These are phyloP conservation scores for Asbolus verrucosus DNA, from an alignment of 1,140 invertebrate species.

Conservation along the genomic window DNA sequence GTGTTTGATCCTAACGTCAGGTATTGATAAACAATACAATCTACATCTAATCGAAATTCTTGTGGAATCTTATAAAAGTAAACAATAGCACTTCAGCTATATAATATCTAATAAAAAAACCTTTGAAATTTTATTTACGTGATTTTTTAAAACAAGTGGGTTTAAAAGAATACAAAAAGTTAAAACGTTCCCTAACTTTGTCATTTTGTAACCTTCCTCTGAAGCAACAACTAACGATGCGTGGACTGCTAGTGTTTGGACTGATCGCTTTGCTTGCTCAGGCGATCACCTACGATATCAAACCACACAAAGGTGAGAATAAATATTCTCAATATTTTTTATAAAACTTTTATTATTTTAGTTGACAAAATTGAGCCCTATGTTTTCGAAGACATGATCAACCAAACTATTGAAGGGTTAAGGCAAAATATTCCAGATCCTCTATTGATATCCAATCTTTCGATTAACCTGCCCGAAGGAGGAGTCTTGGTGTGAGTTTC, in stretches of 20 bases:
- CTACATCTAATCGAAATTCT: not conserved
- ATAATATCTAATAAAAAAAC: constrained; percentile 12
- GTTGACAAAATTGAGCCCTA: constrained; percentile 1
- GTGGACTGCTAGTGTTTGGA: too few relatives aligned
- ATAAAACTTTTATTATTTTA: not conserved
- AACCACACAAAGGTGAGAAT: too few relatives aligned
- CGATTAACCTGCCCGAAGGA: not conserved
- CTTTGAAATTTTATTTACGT: not conserved
- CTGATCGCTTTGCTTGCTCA: too few relatives aligned
- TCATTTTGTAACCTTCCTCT: too few relatives aligned
- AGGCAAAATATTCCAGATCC: constrained; percentile 3
- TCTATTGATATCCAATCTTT: not conserved
- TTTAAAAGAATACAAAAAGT: too few relatives aligned
- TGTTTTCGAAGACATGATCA: not conserved
- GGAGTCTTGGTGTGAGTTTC: too few relatives aligned
- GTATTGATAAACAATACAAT: constrained; percentile 18
- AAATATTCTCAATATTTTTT: too few relatives aligned
- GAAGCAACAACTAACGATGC: too few relatives aligned
- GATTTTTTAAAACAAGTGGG: too few relatives aligned
- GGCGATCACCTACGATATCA: too few relatives aligned
- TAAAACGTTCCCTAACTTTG: too few relatives aligned
- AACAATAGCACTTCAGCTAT: constrained; percentile 1
- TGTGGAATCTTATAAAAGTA: not conserved
- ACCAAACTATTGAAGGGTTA: constrained; percentile 2
- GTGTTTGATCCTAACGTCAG: too few relatives aligned